Percentiles rank a stretch among this genome's conserved stretches.
Evolutionary conservation across 2,113 vertebrate species (phyloP).

Genomic region (Oryzias celebensis): DNA sequence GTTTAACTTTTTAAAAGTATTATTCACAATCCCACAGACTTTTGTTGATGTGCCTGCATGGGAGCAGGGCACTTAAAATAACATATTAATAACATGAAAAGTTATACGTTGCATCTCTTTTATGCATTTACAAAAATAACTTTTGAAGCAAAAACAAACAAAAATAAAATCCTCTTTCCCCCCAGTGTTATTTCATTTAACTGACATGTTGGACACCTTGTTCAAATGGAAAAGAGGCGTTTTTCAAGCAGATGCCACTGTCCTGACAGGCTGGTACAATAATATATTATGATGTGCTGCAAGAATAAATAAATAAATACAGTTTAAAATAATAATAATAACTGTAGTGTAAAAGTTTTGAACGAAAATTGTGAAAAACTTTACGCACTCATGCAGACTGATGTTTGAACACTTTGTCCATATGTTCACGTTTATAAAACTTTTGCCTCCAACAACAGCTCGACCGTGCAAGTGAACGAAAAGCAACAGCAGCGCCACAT

Average conservation of each 20-base stretch:
- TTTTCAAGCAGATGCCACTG: slow-evolving; percentile 2
- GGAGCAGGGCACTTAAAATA: too few relatives aligned
- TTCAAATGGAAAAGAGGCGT: slow-evolving; percentile 3
- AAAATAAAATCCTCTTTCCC: not conserved
- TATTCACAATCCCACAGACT: too few relatives aligned
- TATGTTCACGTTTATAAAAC: too few relatives aligned
- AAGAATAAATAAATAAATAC: slow-evolving; percentile 3
- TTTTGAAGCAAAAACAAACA: not conserved
- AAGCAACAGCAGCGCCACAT: slow-evolving; percentile 1
- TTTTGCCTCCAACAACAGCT: too few relatives aligned
- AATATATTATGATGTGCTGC: not conserved
- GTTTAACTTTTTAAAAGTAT: too few relatives aligned
- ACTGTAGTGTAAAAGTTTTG: not conserved
- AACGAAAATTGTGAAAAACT: not conserved
- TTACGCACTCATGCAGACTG: too few relatives aligned
- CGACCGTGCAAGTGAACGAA: not conserved
- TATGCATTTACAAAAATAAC: not conserved
- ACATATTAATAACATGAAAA: too few relatives aligned
- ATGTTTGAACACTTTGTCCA: too few relatives aligned
- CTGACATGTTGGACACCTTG: slow-evolving; percentile 56
- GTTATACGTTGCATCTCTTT: too few relatives aligned
- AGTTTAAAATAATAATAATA: not conserved
- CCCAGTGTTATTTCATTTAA: slow-evolving; percentile 30
- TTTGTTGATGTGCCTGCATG: too few relatives aligned
- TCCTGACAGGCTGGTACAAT: slow-evolving; percentile 5